Base-by-base conservation (phyloP, 1,140 invertebrate genomes). In the Dryas iulia region DNA sequence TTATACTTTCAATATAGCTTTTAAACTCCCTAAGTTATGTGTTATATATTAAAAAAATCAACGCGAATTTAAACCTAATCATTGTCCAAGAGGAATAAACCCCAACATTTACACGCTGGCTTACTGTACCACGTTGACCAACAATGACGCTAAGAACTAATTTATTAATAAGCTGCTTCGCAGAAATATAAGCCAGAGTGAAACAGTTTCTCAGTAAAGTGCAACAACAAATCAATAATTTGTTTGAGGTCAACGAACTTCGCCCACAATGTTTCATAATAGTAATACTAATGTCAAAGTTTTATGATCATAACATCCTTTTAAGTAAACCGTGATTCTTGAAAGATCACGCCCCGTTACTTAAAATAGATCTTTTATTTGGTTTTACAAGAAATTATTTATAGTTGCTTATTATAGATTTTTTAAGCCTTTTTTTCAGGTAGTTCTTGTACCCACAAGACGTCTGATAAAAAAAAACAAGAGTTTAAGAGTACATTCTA, bases 251-350 rank as follows among this genome's bases (percentile, higher is more conserved):
- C 5, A 52, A 58, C 30, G 53, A 58, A 58, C 54, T 11, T 6
- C 47, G 47, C 53, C n/a, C 30, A 69, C 74, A 73, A 66, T 61
- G 65, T 72, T 69, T 69, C 70, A 71, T 72, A 47, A 47, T 47
- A 47, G 7, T 47, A 47, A 47, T 47, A 56, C 52, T 57, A 67
- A 69, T 69, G 71, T 73, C 63, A 69, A 39, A 25, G 33, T 33
- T 74, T 77, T 76, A 81, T 71, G 66, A 71, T 5, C 61, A 74
- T 70, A 78, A 78, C 76, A 76, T 78, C 76, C 76, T 78, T 63
- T 70, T 35, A 57, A 52, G 53, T 23, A 28, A 35, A 47, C 54
- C 57, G 59, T 28, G 63, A 58, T 78, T 73, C 69, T 66, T 60
- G 64, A 59, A 66, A 62, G 47, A 69, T 52, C 59, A 62, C 59